Percentiles rank a stretch among this genome's conserved stretches.
phyloP scores from a whole-genome alignment of 2,797 vertebrate species.

The Halcyon leucocephala region DNA sequence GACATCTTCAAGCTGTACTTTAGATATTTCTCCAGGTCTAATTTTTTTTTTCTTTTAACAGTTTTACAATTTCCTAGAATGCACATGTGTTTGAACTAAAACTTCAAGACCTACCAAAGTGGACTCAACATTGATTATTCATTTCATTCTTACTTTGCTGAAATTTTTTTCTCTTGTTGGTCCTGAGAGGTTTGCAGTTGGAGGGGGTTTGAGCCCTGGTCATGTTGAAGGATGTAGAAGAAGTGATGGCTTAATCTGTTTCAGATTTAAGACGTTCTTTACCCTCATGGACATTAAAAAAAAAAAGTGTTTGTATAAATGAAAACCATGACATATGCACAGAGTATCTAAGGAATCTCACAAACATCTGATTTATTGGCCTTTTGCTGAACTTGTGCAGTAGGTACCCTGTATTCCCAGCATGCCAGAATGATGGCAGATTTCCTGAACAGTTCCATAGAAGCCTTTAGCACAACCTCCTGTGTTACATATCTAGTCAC shows the following conservation, averaged over 20 bases:
- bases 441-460: not conserved
- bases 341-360: not conserved
- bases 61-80: not conserved
- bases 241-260: not conserved
- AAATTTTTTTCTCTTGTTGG: not conserved
- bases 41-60: not conserved
- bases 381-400: not conserved
- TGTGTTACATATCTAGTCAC: not conserved
- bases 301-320: not conserved
- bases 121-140: not conserved
- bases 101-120: not conserved
- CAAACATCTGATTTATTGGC: not conserved
- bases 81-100: not conserved
- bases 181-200: not conserved
- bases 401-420: fast-evolving
- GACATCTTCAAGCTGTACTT: not conserved
- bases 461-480: not conserved
- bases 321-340: not conserved
- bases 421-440: not conserved
- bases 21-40: not conserved
- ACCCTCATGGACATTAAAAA: not conserved
- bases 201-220: not conserved
- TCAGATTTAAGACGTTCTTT: not conserved
- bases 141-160: not conserved
- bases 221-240: not conserved